A percentile compares a stretch with the other conserved stretches of the same genome.
phyloP scores from a whole-genome alignment of 2,888 invertebrate genomes.

The Loripinus fragilis region DNA sequence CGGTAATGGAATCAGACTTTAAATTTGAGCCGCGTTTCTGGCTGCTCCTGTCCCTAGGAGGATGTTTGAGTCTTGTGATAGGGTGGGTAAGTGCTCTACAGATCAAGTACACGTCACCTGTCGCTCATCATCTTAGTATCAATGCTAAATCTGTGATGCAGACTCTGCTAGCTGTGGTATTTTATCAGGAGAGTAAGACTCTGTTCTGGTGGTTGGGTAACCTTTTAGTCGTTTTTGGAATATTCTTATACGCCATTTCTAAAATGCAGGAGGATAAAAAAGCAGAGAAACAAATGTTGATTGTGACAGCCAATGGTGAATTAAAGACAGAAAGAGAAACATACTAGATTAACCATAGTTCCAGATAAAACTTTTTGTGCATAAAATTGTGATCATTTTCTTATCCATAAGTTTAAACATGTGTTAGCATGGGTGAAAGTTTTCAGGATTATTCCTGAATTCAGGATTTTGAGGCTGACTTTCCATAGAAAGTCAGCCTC shows the following conservation, averaged over 20 bases:
- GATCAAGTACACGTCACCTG: conserved; percentile 82
- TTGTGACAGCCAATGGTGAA: background rate
- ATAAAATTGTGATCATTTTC: no score
- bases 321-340: background rate
- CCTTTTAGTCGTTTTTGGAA: conserved; percentile 79
- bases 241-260: conserved; percentile 77
- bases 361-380: no score
- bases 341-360: background rate
- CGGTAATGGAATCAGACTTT: conserved; percentile 65
- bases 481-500: no score
- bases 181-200: conserved; percentile 77
- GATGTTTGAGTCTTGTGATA: conserved; percentile 77
- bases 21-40: conserved; percentile 68
- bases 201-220: conserved; percentile 82
- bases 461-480: no score
- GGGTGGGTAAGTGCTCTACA: conserved; percentile 82
- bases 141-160: conserved; percentile 82
- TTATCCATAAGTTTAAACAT: no score
- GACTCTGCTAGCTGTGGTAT: conserved; percentile 81
- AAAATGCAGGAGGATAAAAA: conserved; percentile 56
- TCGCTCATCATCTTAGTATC: conserved; percentile 82
- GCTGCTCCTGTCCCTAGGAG: conserved; percentile 75
- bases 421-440: no score
- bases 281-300: background rate
- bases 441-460: no score